Conservation (phyloP, 2,797 vertebrate species). For the Carapus acus region DNA sequence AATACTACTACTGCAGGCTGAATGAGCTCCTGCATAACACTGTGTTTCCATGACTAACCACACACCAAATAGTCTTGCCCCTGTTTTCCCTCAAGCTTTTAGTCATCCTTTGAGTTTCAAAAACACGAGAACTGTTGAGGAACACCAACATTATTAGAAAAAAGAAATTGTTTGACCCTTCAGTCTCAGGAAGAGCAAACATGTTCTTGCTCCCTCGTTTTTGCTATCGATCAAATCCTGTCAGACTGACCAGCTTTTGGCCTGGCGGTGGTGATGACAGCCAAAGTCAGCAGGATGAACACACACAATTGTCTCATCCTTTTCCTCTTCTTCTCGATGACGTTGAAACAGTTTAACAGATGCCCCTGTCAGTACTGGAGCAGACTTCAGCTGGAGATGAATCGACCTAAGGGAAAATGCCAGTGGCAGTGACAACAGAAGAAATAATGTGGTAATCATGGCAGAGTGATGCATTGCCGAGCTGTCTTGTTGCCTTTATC, state of each 20-base stretch:
- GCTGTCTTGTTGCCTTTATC: too few species aligned
- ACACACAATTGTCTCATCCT: constrained; percentile 39
- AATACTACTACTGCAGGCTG: too few species aligned
- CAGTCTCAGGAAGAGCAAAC: too few species aligned
- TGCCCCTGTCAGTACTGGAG: constrained; percentile 9
- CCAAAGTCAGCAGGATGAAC: constrained; percentile 67
- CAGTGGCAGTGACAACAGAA: constrained; percentile 8
- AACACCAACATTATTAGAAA: too few species aligned
- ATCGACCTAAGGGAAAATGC: constrained; percentile 23
- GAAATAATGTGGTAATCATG: too few species aligned
- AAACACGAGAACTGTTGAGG: constrained; percentile 1
- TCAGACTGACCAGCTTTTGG: constrained; percentile 68
- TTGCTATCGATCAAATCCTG: neutral
- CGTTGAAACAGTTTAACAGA: constrained; percentile 1
- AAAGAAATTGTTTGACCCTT: too few species aligned
- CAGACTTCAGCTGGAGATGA: constrained; percentile 18
- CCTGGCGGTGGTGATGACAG: constrained; percentile 67
- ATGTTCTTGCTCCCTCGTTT: neutral
- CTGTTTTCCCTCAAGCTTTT: too few species aligned
- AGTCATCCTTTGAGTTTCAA: too few species aligned
- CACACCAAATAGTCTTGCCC: too few species aligned
- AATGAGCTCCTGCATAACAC: too few species aligned
- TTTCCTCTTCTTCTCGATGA: constrained; percentile 65
- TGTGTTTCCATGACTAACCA: too few species aligned
- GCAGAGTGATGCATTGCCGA: too few species aligned